phyloP scores from a whole-genome alignment of 2,888 invertebrate genomes.

The Agrilus biguttatus region DNA sequence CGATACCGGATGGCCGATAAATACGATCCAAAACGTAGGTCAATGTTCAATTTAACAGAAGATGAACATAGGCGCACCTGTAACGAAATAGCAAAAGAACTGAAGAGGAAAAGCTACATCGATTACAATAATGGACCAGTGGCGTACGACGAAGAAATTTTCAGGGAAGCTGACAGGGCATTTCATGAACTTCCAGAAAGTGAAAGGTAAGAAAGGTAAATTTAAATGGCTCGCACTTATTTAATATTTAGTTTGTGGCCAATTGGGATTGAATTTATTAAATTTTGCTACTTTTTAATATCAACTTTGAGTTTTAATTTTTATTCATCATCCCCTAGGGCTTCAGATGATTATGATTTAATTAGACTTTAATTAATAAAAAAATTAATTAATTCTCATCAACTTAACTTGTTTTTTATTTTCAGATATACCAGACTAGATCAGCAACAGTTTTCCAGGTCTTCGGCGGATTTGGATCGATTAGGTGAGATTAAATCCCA shows the following conservation, averaged over 20 bases:
- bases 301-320: too few species aligned
- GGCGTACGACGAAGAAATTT: constrained; percentile 15
- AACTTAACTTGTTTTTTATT: too few species aligned
- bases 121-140: constrained; percentile 17
- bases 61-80: constrained; percentile 33
- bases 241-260: too few species aligned
- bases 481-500: constrained; percentile 12
- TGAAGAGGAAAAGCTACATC: constrained; percentile 32
- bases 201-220: constrained; percentile 37
- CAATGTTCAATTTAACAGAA: constrained; percentile 31
- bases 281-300: constrained; percentile 7
- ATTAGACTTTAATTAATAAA: too few species aligned
- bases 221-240: too few species aligned
- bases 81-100: constrained; percentile 33
- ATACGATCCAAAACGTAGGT: constrained; percentile 28
- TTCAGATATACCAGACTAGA: constrained; percentile 20
- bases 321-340: too few species aligned
- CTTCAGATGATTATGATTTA: too few species aligned
- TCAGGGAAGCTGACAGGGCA: constrained; percentile 12
- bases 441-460: constrained; percentile 25
- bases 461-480: constrained; percentile 23
- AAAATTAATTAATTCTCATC: too few species aligned
- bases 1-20: constrained; percentile 21
- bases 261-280: too few species aligned
- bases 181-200: constrained; percentile 39